Evolutionary conservation across 2,888 invertebrate species (phyloP).

Genomic region (Caenorhabditis becei): DNA sequence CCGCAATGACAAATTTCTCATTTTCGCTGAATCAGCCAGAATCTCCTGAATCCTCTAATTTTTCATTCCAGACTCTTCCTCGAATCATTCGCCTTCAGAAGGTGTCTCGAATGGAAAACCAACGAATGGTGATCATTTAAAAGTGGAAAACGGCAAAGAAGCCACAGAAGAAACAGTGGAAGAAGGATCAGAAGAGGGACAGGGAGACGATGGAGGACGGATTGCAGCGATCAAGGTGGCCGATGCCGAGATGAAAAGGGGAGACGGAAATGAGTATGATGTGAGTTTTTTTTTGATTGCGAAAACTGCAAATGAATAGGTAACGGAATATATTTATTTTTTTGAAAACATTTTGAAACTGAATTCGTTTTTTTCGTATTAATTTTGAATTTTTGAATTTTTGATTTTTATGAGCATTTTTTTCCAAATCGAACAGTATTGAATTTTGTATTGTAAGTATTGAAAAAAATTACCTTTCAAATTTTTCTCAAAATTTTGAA

Average conservation of each 20-base stretch:
- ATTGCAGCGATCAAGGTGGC: slow-evolving; percentile 62
- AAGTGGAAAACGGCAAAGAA: slow-evolving; percentile 29
- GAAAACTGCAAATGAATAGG: no score
- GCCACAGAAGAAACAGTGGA: slow-evolving; percentile 30
- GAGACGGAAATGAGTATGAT: slow-evolving; percentile 68
- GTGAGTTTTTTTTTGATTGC: slow-evolving; percentile 27
- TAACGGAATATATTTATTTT: no score
- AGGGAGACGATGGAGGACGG: slow-evolving; percentile 23
- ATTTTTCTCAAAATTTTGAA: neutral
- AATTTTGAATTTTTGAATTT: no score
- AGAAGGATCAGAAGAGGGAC: slow-evolving; percentile 39
- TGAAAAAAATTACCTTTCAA: no score
- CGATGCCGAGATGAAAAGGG: slow-evolving; percentile 53
- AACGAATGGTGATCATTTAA: slow-evolving; percentile 23
- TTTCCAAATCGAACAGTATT: no score
- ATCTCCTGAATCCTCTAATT: no score
- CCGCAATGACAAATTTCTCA: no score
- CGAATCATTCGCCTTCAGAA: slow-evolving; percentile 2
- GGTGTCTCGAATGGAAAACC: slow-evolving; percentile 17
- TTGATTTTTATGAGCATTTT: no score
- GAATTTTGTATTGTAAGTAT: no score
- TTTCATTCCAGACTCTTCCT: slow-evolving; percentile 3
- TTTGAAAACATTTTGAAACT: no score
- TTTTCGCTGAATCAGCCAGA: no score
- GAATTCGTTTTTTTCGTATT: no score